A percentile compares a stretch with the other conserved stretches of the same genome.
Conservation (phyloP, 2,888 invertebrate species). For the Caenorhabditis sp. region DNA sequence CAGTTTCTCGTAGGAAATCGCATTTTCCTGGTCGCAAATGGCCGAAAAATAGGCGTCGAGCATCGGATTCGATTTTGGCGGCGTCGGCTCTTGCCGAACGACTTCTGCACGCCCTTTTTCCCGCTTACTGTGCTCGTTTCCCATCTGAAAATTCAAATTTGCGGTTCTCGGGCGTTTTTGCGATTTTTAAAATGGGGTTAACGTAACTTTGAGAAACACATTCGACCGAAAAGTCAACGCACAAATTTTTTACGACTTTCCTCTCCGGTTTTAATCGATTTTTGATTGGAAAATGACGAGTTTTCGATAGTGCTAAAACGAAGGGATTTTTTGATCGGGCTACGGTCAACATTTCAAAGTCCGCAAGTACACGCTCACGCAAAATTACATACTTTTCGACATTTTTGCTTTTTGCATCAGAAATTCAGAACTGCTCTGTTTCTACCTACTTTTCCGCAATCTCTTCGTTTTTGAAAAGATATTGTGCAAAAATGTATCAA, state of each 20-base stretch:
- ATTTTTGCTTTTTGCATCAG: background rate
- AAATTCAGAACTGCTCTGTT: background rate
- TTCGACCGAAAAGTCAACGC: slow-evolving; percentile 1
- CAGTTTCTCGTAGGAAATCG: slow-evolving; percentile 13
- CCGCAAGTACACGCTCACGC: slow-evolving; percentile 33
- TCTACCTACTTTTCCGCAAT: background rate
- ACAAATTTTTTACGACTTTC: background rate
- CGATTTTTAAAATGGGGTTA: slow-evolving; percentile 10
- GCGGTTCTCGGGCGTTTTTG: background rate
- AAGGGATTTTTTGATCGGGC: background rate
- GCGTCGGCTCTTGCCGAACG: background rate
- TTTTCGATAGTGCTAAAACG: background rate
- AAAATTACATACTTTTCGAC: background rate
- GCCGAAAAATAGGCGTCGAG: slow-evolving; percentile 22
- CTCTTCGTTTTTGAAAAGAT: background rate
- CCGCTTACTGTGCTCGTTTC: slow-evolving; percentile 43
- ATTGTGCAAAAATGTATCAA: background rate
- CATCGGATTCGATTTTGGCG: slow-evolving; percentile 3
- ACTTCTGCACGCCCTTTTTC: background rate
- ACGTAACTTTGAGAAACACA: slow-evolving; percentile 20
- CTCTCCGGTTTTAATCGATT: background rate
- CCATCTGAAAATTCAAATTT: slow-evolving; percentile 43
- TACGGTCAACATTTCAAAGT: slow-evolving; percentile 22
- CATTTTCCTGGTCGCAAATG: slow-evolving; percentile 28
- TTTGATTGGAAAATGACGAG: slow-evolving; percentile 1